Evolutionary conservation across 2,888 invertebrate species (phyloP).

Genomic region (Phaonia tiefii): DNA sequence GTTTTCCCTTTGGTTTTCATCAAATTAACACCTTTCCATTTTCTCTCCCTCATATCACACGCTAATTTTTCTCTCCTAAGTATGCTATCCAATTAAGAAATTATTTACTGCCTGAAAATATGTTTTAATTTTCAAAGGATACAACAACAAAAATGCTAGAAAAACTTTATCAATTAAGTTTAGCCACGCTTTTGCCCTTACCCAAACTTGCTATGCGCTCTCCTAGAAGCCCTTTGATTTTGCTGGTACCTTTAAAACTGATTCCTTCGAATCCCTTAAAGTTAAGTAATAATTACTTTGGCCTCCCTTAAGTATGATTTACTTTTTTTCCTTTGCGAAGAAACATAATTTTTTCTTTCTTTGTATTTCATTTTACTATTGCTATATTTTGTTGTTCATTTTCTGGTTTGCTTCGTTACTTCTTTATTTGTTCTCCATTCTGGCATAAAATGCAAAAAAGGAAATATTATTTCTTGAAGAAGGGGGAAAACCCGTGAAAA

Average conservation of each 20-base stretch:
- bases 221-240: neutral
- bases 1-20: too few relatives aligned
- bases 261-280: conserved; percentile 23
- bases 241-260: neutral
- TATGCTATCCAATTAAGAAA: conserved; percentile 20
- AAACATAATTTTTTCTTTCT: conserved; percentile 48
- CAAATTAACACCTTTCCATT: too few relatives aligned
- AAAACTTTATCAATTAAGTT: conserved; percentile 48
- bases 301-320: conserved; percentile 51
- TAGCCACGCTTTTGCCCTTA: neutral
- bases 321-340: neutral
- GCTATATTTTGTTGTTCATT: conserved; percentile 23
- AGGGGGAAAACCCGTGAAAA: neutral
- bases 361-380: conserved; percentile 61
- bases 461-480: conserved; percentile 23
- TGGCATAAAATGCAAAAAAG: conserved; percentile 36
- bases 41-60: too few relatives aligned
- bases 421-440: conserved; percentile 16
- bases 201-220: neutral
- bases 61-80: neutral
- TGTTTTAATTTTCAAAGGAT: conserved; percentile 29
- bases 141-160: neutral
- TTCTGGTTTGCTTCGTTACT: conserved; percentile 12
- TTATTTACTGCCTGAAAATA: conserved; percentile 49
- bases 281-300: conserved; percentile 61